These are phyloP conservation scores for Setophaga coronata DNA, from an alignment of 2,113 vertebrate genomes.

Conservation along the genomic window DNA sequence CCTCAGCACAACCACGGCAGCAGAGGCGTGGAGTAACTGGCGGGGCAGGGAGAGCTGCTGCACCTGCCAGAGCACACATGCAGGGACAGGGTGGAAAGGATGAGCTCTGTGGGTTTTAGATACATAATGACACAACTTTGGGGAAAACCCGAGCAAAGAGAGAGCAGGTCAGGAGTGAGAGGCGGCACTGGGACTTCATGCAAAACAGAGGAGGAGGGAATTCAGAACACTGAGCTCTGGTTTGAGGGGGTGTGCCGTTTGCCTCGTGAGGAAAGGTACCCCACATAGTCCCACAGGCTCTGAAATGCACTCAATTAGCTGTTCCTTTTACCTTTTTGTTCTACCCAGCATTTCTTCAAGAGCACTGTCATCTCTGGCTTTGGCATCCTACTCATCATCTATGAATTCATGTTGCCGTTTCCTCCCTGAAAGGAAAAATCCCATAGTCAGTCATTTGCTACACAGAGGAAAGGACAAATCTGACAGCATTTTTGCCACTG, in stretches of 20 bases:
- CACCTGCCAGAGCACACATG: rapidly evolving
- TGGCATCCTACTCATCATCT: constrained; percentile 67
- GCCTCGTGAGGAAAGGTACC: neutral
- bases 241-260: neutral
- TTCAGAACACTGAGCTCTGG: neutral
- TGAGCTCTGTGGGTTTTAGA: rapidly evolving
- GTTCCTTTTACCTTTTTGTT: constrained; percentile 68
- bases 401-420: constrained; percentile 56
- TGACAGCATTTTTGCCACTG: neutral
- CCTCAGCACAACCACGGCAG: neutral
- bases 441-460: constrained; percentile 29
- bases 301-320: constrained; percentile 28
- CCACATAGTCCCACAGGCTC: neutral
- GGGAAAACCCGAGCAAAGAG: neutral
- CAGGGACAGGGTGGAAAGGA: neutral
- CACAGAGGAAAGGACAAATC: neutral
- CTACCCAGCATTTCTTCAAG: constrained; percentile 67
- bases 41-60: neutral
- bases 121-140: neutral
- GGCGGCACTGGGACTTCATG: neutral
- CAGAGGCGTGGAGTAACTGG: neutral
- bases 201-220: neutral
- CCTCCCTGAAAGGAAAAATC: constrained; percentile 59
- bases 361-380: constrained; percentile 70
- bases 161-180: neutral